Evolutionary conservation across 2,113 vertebrate species (phyloP).

Genomic region (Cyphomyrus plagiostoma): DNA sequence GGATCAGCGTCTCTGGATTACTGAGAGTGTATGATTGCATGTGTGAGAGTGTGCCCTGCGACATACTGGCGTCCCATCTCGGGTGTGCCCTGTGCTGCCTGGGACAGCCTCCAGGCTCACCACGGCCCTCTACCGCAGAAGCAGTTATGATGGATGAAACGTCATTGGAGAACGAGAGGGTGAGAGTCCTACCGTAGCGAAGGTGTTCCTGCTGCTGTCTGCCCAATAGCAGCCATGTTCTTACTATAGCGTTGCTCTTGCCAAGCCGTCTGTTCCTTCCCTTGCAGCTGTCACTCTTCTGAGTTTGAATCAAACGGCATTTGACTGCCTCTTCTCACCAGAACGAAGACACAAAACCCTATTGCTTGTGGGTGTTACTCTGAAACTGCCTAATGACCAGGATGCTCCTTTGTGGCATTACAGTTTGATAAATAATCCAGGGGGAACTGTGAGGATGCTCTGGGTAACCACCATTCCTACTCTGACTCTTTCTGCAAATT

Average conservation of each 20-base stretch:
- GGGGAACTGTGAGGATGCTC: background rate
- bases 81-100: background rate
- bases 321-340: background rate
- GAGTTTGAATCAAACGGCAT: background rate
- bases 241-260: background rate
- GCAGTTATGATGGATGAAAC: background rate
- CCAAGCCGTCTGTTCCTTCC: constrained; percentile 11
- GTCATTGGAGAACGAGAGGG: background rate
- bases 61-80: background rate
- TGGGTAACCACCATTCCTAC: background rate
- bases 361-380: background rate
- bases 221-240: background rate
- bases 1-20: background rate
- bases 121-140: background rate
- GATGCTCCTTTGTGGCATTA: background rate
- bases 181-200: background rate
- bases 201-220: background rate
- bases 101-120: background rate
- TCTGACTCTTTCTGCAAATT: background rate
- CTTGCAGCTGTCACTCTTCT: constrained; percentile 12
- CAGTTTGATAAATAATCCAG: background rate
- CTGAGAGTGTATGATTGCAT: background rate
- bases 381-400: background rate
- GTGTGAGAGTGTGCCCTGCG: background rate
- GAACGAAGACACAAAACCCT: background rate